phyloP scores from a whole-genome alignment of 2,113 vertebrate genomes.

The Gnathonemus longibarbis region DNA sequence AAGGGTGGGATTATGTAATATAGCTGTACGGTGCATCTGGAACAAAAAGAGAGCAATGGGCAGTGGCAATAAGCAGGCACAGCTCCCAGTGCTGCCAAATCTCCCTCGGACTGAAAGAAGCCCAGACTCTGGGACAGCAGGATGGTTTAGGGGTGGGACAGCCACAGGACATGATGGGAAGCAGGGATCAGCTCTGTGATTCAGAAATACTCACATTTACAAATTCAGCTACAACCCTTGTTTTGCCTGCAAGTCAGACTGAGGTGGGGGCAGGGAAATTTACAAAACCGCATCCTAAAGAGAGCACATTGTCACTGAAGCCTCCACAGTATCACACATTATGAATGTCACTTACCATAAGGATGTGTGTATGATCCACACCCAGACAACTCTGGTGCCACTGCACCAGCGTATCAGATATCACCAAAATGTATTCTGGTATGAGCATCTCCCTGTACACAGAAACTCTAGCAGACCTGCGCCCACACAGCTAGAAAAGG shows the following conservation, averaged over 20 bases:
- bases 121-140: background rate
- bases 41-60: constrained; percentile 38
- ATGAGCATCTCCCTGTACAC: background rate
- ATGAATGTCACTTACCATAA: background rate
- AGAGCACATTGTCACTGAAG: background rate
- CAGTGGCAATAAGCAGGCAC: background rate
- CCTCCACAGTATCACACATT: background rate
- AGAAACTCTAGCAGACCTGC: background rate
- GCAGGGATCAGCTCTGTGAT: background rate
- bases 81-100: background rate
- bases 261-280: background rate
- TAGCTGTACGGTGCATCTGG: constrained; percentile 27
- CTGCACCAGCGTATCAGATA: background rate
- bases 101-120: background rate
- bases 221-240: background rate
- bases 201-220: background rate
- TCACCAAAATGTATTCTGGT: background rate
- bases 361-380: background rate
- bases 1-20: constrained; percentile 47
- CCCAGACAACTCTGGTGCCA: background rate
- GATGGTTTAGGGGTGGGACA: background rate
- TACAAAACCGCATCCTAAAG: background rate
- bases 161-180: background rate
- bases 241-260: background rate
- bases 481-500: background rate